Conservation (phyloP, 2,113 vertebrate species). For the Daboia siamensis region DNA sequence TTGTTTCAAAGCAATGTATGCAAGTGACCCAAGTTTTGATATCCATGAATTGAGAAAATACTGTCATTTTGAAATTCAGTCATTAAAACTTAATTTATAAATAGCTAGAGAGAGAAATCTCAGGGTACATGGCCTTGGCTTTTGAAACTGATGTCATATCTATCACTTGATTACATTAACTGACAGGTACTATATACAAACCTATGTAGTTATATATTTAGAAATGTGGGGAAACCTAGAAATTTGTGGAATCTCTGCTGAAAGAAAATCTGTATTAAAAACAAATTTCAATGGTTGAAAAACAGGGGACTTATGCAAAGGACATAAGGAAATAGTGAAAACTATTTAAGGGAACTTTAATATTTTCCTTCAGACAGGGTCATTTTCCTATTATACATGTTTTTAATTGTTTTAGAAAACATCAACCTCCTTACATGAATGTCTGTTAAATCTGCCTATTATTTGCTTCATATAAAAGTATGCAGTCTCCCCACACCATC, state of each 20-base stretch:
- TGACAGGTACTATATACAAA: neutral
- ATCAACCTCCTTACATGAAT: neutral
- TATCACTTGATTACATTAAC: neutral
- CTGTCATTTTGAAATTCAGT: no score
- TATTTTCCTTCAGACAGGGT: neutral
- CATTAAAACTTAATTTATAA: neutral
- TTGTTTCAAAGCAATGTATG: neutral
- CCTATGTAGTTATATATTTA: neutral
- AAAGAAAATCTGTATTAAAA: neutral
- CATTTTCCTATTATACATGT: neutral
- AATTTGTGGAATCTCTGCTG: neutral
- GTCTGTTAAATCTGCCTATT: neutral
- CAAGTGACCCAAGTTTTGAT: neutral
- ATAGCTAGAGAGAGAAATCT: neutral
- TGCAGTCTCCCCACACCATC: neutral
- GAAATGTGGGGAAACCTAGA: neutral
- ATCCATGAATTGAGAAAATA: neutral
- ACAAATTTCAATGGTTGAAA: neutral
- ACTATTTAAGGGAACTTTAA: neutral
- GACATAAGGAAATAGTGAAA: accelerated
- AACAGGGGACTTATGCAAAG: neutral
- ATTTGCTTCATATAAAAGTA: neutral
- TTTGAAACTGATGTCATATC: neutral
- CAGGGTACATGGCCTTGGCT: neutral
- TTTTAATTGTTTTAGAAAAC: neutral